Evolutionary conservation across 2,797 vertebrate species (phyloP), one percentile per base, ranked within the genome.

Genomic region (Bucorvus abyssinicus): DNA sequence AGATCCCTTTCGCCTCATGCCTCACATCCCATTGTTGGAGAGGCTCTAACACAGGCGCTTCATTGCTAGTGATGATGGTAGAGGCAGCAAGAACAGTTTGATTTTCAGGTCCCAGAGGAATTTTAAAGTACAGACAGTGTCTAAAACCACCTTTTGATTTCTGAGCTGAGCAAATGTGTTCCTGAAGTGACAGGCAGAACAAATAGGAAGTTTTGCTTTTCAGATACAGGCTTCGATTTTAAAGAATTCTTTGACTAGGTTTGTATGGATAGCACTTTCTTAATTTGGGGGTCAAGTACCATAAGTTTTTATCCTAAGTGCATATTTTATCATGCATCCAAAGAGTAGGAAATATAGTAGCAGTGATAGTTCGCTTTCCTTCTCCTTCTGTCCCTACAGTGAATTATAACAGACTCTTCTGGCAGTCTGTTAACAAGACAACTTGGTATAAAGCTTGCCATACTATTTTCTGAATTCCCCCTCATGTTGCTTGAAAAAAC

Each of bases 131-230:
- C 34, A 78, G n/a, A 47, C 11, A 52, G 18, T 86, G 42, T 61
- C 61, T 78, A 49, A 95, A 91, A 91, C 55, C 14, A 76, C 38
- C 16, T 85, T 87, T 73, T 69, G 32, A 76, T 86, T 92, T 93
- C 61, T 75, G 75, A 75, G 22, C n/a, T 45, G 32, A 78, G n/a
- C 16, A 74, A 78, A n/a, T 24, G 17, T 73, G 12, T n/a, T 91
- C 52, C 67, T 75, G 21, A 84, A 84, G 82, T 87, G 24, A 63
- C 74, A 61, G 20, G 29, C 40, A 70, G 21, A 89, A 49, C 3
- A 60, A 91, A 81, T 55, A 47, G 0, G 0, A 34, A 69, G 21
- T 69, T 52, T 75, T 0, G 0, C 14, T 85, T 92, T 88, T 87
- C 32, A 16, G 3, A 40, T 18, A 27, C 1, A 68, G 9, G 21